phyloP scores from a whole-genome alignment of 1,140 invertebrate species.

The Saxidomus purpurata region DNA sequence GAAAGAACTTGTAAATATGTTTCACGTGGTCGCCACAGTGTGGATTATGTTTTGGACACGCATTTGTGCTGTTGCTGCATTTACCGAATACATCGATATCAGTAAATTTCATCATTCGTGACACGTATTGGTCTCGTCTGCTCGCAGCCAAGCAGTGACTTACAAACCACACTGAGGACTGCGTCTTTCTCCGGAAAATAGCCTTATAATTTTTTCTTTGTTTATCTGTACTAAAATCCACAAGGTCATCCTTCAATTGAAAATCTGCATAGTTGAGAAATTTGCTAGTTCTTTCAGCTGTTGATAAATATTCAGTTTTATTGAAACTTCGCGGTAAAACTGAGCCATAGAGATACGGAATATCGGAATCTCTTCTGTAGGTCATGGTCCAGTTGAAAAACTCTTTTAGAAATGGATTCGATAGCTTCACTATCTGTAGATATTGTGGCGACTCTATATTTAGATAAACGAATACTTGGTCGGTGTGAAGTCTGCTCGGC shows the following conservation, averaged over 20 bases:
- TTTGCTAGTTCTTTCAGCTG: neutral
- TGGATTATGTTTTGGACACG: neutral
- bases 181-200: conserved; percentile 30
- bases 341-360: conserved; percentile 90
- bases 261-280: neutral
- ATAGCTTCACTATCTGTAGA: conserved; percentile 47
- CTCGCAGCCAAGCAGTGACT: conserved; percentile 19
- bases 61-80: neutral
- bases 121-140: conserved; percentile 13
- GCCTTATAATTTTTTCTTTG: conserved; percentile 4
- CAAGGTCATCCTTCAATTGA: neutral
- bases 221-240: neutral
- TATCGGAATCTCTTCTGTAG: conserved; percentile 90
- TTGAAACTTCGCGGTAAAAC: neutral
- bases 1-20: conserved; percentile 78
- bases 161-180: conserved; percentile 7
- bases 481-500: neutral
- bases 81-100: conserved; percentile 29
- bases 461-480: conserved; percentile 47
- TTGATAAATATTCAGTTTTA: neutral
- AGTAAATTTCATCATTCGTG: neutral
- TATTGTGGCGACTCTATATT: conserved; percentile 48
- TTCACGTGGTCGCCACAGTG: neutral
- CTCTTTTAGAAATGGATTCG: conserved; percentile 87
- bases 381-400: conserved; percentile 93